These are phyloP conservation scores for Drusus annulatus DNA, from an alignment of 1,140 invertebrate genomes.

Conservation along the genomic window DNA sequence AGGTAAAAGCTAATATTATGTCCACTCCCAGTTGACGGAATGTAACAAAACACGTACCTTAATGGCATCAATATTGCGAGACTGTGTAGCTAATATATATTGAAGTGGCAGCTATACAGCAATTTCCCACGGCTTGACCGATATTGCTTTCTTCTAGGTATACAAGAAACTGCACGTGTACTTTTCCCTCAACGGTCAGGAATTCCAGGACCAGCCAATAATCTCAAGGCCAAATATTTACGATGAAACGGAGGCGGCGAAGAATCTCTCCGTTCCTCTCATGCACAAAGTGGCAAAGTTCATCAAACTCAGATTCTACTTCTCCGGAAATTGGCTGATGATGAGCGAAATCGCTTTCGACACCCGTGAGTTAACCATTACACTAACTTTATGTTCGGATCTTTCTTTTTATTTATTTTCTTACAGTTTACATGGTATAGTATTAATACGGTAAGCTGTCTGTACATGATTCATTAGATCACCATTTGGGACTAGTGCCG, in stretches of 20 bases:
- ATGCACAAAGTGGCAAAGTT: slow-evolving; percentile 83
- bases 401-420: too few relatives aligned
- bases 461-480: too few relatives aligned
- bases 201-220: slow-evolving; percentile 76
- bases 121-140: too few relatives aligned
- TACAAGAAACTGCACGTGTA: slow-evolving; percentile 81
- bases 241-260: slow-evolving; percentile 76
- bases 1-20: slow-evolving; percentile 72
- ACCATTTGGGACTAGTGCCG: too few relatives aligned
- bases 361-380: slow-evolving; percentile 74
- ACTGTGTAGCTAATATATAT: too few relatives aligned
- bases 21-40: too few relatives aligned
- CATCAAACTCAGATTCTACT: slow-evolving; percentile 84
- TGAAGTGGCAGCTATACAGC: too few relatives aligned
- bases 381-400: too few relatives aligned
- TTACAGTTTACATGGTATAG: too few relatives aligned
- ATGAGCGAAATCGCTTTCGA: slow-evolving; percentile 90
- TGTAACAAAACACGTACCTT: too few relatives aligned
- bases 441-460: too few relatives aligned
- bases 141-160: slow-evolving; percentile 69
- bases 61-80: too few relatives aligned
- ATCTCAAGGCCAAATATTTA: slow-evolving; percentile 64
- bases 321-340: slow-evolving; percentile 89
- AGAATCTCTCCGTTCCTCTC: slow-evolving; percentile 79
- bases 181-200: slow-evolving; percentile 85